Evolutionary conservation across 2,113 vertebrate species (phyloP).

Genomic region (Corvus hawaiiensis): DNA sequence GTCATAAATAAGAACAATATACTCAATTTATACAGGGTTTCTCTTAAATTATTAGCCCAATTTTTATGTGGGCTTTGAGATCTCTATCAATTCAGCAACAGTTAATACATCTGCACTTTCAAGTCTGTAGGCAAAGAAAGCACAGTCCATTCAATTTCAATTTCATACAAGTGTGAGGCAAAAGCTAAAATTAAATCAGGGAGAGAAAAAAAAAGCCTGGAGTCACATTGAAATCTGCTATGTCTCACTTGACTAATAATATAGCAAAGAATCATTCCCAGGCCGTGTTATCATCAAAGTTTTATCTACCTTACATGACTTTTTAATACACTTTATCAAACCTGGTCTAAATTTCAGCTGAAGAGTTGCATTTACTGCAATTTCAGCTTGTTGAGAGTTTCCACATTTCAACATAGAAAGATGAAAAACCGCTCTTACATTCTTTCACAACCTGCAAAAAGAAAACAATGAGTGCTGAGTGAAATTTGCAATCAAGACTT

Average conservation of each 20-base stretch:
- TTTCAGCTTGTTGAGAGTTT: not conserved
- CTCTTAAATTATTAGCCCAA: not conserved
- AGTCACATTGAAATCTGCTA: not conserved
- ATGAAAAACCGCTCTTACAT: not conserved
- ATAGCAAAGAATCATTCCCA: not conserved
- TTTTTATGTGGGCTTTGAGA: not conserved
- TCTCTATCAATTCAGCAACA: not conserved
- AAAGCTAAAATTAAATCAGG: not conserved
- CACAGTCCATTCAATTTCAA: not conserved
- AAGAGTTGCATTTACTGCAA: not conserved
- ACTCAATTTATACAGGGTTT: not conserved
- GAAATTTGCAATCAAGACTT: not conserved
- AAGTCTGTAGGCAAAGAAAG: not conserved
- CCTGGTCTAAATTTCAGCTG: not conserved
- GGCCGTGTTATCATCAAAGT: not conserved
- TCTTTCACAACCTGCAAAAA: not conserved
- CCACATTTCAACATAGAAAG: not conserved
- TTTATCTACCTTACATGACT: not conserved
- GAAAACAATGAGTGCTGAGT: not conserved
- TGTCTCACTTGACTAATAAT: not conserved
- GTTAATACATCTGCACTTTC: not conserved
- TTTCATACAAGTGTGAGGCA: not conserved
- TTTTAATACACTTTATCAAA: not conserved
- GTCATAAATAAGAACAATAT: not conserved
- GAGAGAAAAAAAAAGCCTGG: not conserved